Evolutionary conservation across 2,888 invertebrate genomes (phyloP).

Genomic region (Cheilosia scutellata): DNA sequence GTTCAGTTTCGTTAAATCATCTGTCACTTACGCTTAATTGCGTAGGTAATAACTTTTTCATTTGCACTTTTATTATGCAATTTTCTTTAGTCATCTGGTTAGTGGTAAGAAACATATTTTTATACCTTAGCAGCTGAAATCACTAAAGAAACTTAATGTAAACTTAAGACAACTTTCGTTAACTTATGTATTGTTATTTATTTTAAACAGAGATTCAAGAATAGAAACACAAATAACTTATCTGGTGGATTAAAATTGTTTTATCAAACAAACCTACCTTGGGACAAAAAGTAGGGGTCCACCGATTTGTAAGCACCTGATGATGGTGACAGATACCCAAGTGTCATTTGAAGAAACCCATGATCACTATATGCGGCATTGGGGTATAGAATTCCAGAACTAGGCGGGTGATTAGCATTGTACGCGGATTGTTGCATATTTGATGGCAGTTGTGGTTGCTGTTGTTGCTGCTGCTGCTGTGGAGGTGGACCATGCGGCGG

Average conservation of each 20-base stretch:
- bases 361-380: conserved; percentile 83
- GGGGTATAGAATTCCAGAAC: conserved; percentile 82
- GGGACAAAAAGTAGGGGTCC: conserved; percentile 89
- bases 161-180: no score
- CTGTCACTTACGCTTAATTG: no score
- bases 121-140: no score
- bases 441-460: conserved; percentile 72
- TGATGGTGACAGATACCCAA: conserved; percentile 88
- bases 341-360: conserved; percentile 89
- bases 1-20: no score
- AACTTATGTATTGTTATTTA: no score
- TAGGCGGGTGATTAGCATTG: conserved; percentile 76
- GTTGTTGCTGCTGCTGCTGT: conserved; percentile 56
- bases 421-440: conserved; percentile 60
- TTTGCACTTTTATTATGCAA: no score
- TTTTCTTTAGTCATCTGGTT: no score
- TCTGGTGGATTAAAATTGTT: background rate
- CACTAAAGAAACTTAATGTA: no score
- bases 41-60: no score
- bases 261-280: conserved; percentile 85
- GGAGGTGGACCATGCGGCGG: conserved; percentile 69
- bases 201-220: no score
- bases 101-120: no score
- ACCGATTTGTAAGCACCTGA: conserved; percentile 89
- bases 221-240: background rate